Conservation (phyloP, 2,797 vertebrate species). For the Bufotes viridis region DNA sequence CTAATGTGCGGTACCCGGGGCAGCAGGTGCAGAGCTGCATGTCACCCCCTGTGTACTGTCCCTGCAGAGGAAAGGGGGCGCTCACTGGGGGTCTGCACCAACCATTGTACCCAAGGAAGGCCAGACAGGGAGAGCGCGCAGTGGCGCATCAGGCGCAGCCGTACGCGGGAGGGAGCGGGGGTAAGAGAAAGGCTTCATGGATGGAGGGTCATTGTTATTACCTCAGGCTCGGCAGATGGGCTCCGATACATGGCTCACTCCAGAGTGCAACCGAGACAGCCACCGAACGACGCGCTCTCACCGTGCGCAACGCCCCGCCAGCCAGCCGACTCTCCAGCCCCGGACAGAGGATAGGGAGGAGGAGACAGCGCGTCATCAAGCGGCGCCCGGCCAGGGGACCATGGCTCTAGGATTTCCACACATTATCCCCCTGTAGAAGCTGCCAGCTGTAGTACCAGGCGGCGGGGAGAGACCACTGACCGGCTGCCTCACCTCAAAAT, state of each 20-base stretch:
- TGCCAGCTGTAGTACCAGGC: background rate
- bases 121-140: conserved; percentile 36
- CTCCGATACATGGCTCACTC: conserved; percentile 45
- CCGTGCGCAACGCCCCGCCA: conserved; percentile 65
- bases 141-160: conserved; percentile 44
- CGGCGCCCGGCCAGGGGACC: conserved; percentile 51
- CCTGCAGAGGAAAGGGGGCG: background rate
- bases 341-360: conserved; percentile 57
- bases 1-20: background rate
- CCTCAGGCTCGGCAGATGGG: conserved; percentile 40
- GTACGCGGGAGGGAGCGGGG: background rate
- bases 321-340: conserved; percentile 58
- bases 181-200: background rate
- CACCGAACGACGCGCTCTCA: conserved; percentile 59
- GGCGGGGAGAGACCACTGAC: background rate
- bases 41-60: no score
- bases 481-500: background rate
- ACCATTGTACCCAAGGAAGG: background rate
- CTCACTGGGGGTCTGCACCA: background rate
- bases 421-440: no score
- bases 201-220: background rate
- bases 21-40: background rate
- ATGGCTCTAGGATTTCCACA: background rate
- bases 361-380: conserved; percentile 59
- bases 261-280: conserved; percentile 51